Evolutionary conservation across 2,888 invertebrate species (phyloP).

Genomic region (Osmoderma eremita): DNA sequence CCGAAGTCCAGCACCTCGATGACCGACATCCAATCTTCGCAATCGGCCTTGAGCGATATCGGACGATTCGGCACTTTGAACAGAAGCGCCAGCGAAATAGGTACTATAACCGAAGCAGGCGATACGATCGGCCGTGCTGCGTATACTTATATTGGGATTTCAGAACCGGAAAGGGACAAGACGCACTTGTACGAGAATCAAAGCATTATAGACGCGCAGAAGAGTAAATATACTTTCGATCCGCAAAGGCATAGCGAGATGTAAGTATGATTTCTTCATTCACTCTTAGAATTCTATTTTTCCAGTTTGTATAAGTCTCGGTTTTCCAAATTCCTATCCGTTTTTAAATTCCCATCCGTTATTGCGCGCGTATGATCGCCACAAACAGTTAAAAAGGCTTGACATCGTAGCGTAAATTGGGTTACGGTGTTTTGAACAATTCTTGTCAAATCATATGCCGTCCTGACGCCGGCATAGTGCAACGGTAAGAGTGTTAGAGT

Average conservation of each 20-base stretch:
- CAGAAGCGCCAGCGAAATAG: constrained; percentile 58
- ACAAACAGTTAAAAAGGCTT: too few species aligned
- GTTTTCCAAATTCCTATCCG: too few species aligned
- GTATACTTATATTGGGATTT: constrained; percentile 62
- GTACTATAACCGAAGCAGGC: constrained; percentile 43
- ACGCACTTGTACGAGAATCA: constrained; percentile 62
- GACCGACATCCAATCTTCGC: constrained; percentile 61
- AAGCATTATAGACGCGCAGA: constrained; percentile 57
- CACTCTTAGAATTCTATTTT: too few species aligned
- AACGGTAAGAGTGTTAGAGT: too few species aligned
- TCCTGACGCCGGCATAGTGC: too few species aligned
- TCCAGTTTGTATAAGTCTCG: too few species aligned
- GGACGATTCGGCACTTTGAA: constrained; percentile 54
- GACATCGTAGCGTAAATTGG: too few species aligned
- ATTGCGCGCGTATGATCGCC: too few species aligned
- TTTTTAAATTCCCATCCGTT: too few species aligned
- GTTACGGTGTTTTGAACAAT: too few species aligned
- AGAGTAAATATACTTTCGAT: constrained; percentile 55
- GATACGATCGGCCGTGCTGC: constrained; percentile 52
- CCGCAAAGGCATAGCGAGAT: constrained; percentile 57
- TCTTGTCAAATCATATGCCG: too few species aligned
- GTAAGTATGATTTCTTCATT: constrained; percentile 53
- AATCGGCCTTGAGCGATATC: constrained; percentile 49
- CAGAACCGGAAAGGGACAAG: constrained; percentile 57
- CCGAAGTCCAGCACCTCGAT: constrained; percentile 62